Conservation (phyloP, 2,888 invertebrate genomes). For the Eumacrocentrus americanus region DNA sequence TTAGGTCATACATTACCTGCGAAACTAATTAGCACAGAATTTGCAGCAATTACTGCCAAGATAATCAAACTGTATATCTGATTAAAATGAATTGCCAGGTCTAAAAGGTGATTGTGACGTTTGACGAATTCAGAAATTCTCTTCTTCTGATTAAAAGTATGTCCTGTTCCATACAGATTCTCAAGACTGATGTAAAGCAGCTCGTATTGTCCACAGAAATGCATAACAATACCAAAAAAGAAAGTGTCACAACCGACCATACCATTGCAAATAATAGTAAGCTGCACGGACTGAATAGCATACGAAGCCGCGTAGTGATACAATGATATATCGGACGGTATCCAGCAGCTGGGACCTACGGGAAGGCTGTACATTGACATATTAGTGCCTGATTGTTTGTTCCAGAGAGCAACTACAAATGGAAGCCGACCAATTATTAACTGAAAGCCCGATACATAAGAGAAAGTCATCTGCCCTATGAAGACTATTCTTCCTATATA, state of each 20-base stretch:
- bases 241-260: conserved; percentile 29
- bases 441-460: background rate
- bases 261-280: background rate
- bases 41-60: conserved; percentile 27
- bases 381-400: too few species aligned
- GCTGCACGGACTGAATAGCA: conserved; percentile 17
- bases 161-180: background rate
- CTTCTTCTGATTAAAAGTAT: background rate
- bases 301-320: too few species aligned
- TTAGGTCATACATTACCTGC: conserved; percentile 2
- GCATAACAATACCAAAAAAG: conserved; percentile 27
- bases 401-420: background rate
- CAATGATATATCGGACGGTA: too few species aligned
- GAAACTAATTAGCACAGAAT: conserved; percentile 30
- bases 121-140: conserved; percentile 13
- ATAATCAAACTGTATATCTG: conserved; percentile 33
- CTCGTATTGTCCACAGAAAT: conserved; percentile 32
- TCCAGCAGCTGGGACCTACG: conserved; percentile 24
- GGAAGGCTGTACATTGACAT: too few species aligned
- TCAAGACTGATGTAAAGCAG: conserved; percentile 19
- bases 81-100: conserved; percentile 29
- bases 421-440: conserved; percentile 16
- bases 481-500: too few species aligned
- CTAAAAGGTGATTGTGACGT: too few species aligned
- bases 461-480: conserved; percentile 16